Conservation (phyloP, 2,888 invertebrate species). For the Tubulanus polymorphus region DNA sequence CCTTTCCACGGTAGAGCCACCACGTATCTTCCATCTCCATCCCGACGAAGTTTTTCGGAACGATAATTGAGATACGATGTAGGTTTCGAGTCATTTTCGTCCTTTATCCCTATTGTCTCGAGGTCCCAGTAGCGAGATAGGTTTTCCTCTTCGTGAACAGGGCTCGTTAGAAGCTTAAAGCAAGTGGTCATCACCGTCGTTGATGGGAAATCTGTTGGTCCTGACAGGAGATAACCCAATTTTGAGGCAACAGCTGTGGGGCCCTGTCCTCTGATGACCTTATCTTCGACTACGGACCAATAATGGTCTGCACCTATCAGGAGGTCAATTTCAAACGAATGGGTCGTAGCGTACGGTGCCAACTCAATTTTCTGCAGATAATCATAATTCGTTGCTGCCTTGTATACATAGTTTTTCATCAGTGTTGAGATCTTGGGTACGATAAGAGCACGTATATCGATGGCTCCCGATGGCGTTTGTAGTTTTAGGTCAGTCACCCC, state of each 20-base stretch:
- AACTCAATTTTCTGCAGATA: background rate
- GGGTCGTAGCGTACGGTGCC: background rate
- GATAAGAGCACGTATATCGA: too few species aligned
- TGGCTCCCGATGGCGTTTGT: too few species aligned
- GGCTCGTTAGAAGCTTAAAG: background rate
- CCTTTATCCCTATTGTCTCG: background rate
- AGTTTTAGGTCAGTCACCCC: too few species aligned
- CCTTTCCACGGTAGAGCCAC: background rate
- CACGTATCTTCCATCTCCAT: background rate
- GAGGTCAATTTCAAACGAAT: background rate
- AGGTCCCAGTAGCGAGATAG: background rate
- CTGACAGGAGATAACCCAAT: background rate
- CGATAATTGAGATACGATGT: too few species aligned
- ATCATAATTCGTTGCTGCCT: too few species aligned
- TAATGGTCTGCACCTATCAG: constrained; percentile 2
- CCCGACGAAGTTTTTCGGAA: background rate
- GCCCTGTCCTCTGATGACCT: background rate
- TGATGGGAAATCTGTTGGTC: background rate
- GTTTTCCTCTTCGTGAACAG: background rate
- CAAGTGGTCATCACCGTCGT: background rate
- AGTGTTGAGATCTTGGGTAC: background rate
- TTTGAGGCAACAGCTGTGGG: background rate
- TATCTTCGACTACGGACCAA: background rate
- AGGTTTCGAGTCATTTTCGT: background rate
- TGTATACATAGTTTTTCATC: background rate